Conservation (phyloP, 2,888 invertebrate genomes). For the Agrochola circellaris region DNA sequence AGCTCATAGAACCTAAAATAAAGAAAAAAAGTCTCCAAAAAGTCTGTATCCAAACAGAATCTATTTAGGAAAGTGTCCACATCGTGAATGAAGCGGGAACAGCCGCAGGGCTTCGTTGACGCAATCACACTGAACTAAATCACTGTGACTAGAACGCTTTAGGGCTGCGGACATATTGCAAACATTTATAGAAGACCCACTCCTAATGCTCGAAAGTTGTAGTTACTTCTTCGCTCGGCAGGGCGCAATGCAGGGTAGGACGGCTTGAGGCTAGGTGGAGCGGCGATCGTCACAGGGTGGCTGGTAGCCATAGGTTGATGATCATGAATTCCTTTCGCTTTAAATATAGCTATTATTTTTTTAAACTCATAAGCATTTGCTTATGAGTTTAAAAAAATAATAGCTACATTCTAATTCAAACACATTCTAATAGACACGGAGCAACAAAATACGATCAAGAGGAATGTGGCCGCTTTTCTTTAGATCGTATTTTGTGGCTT, state of each 20-base stretch:
- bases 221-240: not conserved
- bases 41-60: conserved; percentile 44
- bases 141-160: conserved; percentile 58
- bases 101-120: conserved; percentile 63
- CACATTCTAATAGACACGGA: too few relatives aligned
- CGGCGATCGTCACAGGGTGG: too few relatives aligned
- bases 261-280: not conserved
- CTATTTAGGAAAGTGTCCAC: conserved; percentile 48
- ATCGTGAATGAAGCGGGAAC: conserved; percentile 44
- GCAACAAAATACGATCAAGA: too few relatives aligned
- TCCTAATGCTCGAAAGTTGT: not conserved
- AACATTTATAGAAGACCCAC: conserved; percentile 10
- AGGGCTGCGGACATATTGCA: not conserved
- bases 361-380: too few relatives aligned
- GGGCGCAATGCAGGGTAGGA: too few relatives aligned
- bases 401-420: too few relatives aligned
- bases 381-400: too few relatives aligned
- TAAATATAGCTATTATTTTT: too few relatives aligned
- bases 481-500: too few relatives aligned
- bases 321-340: too few relatives aligned
- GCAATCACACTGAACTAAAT: conserved; percentile 66
- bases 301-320: not conserved
- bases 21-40: conserved; percentile 14
- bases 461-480: too few relatives aligned
- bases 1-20: not conserved